These are phyloP conservation scores for Diglossa brunneiventris DNA, from an alignment of 2,113 vertebrate genomes.

Conservation along the genomic window DNA sequence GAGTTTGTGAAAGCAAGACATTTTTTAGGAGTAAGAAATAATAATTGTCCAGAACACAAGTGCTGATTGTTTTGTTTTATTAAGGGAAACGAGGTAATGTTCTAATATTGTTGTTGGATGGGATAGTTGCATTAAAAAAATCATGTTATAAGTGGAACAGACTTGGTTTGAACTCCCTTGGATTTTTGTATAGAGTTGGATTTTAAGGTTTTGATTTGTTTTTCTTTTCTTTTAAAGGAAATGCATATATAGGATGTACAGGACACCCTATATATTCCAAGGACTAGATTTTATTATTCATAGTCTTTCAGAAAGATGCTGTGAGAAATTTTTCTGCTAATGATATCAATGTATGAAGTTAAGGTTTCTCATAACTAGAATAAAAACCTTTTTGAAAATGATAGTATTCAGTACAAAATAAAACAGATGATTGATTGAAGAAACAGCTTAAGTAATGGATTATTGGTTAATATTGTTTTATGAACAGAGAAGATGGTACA, in stretches of 20 bases:
- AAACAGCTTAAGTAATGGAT: neutral
- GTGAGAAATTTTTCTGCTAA: neutral
- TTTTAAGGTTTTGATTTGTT: neutral
- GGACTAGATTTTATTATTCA: neutral
- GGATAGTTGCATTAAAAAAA: neutral
- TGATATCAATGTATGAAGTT: neutral
- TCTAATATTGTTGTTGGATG: neutral
- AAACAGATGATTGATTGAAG: neutral
- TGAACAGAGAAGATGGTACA: neutral
- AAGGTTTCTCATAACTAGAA: neutral
- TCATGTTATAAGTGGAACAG: accelerated
- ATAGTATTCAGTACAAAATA: neutral
- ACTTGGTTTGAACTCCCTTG: neutral
- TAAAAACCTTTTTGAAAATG: neutral
- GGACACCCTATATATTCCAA: neutral
- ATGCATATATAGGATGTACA: neutral
- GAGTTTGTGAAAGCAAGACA: neutral
- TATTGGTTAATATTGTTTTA: neutral
- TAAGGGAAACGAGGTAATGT: neutral
- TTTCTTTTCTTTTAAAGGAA: neutral
- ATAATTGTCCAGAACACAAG: neutral
- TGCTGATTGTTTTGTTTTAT: neutral
- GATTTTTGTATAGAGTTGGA: neutral
- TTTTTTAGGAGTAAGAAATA: neutral
- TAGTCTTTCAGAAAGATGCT: neutral